These are phyloP conservation scores for Cotesia glomerata DNA, from an alignment of 1,140 invertebrate species.

Conservation along the genomic window DNA sequence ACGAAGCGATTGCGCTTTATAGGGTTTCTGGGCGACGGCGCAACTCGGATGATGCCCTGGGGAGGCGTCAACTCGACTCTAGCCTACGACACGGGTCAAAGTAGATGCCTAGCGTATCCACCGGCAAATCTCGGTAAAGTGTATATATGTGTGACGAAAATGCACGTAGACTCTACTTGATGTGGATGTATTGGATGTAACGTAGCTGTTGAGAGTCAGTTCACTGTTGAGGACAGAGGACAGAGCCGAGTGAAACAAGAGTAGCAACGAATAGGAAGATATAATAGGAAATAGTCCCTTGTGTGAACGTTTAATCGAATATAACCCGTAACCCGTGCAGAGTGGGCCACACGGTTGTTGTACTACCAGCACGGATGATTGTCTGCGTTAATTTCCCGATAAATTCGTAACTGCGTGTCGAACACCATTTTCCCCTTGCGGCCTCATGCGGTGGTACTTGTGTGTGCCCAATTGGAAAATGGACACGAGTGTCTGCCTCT, in stretches of 20 bases:
- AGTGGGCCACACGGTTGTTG: not conserved
- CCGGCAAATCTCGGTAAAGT: not conserved
- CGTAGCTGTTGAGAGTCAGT: too few species aligned
- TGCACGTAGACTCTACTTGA: too few species aligned
- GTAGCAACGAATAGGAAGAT: not conserved
- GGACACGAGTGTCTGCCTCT: not conserved
- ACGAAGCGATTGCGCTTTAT: conserved; percentile 35
- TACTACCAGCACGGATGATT: not conserved
- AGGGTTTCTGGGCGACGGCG: conserved; percentile 19
- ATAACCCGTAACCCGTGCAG: not conserved
- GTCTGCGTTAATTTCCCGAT: conserved; percentile 41
- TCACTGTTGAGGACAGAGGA: too few species aligned
- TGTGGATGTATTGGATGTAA: too few species aligned
- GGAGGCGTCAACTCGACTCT: conserved; percentile 8
- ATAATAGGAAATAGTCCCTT: conserved; percentile 3
- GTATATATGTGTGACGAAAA: too few species aligned
- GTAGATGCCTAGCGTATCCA: conserved; percentile 26
- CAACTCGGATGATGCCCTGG: not conserved
- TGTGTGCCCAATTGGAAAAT: conserved; percentile 4
- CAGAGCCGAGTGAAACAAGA: not conserved
- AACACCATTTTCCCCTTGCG: not conserved
- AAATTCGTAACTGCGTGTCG: conserved; percentile 39
- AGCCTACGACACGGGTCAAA: conserved; percentile 13
- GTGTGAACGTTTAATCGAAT: conserved; percentile 8
- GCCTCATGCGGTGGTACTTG: not conserved